phyloP scores from a whole-genome alignment of 2,113 vertebrate species.

The Cavia porcellus region DNA sequence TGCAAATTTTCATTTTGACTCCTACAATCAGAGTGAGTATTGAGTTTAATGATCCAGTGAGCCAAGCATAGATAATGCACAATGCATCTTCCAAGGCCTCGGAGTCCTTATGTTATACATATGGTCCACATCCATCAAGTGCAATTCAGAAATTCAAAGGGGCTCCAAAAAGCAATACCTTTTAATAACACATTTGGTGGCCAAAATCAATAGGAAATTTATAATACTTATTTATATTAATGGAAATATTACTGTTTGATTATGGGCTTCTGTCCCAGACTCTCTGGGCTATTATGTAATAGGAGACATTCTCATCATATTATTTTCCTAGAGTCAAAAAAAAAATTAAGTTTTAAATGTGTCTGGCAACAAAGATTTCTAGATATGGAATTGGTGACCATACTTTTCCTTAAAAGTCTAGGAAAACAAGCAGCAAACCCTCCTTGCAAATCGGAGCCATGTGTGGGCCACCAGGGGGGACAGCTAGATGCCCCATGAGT shows the following conservation, averaged over 20 bases:
- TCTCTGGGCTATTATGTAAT: background rate
- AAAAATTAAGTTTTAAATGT: background rate
- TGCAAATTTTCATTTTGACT: background rate
- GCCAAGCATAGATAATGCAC: background rate
- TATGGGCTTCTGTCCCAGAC: background rate
- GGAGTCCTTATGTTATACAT: background rate
- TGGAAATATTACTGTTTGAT: background rate
- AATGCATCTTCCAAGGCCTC: background rate
- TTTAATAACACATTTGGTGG: background rate
- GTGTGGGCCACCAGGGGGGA: too few species aligned
- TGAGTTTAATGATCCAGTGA: background rate
- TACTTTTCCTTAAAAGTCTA: background rate
- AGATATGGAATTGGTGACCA: background rate
- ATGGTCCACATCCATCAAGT: background rate
- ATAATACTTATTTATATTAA: background rate
- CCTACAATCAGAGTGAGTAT: background rate
- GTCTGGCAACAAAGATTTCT: slow-evolving; percentile 24
- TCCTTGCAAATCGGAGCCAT: too few species aligned
- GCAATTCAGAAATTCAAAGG: slow-evolving; percentile 8
- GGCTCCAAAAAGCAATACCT: background rate
- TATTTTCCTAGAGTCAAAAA: background rate
- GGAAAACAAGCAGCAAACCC: too few species aligned
- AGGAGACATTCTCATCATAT: background rate
- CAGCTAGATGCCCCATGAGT: too few species aligned
- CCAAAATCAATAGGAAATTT: slow-evolving; percentile 7